Evolutionary conservation across 2,113 vertebrate genomes (phyloP), one percentile per base, ranked within the genome.

Genomic region (Chionomys nivalis): DNA sequence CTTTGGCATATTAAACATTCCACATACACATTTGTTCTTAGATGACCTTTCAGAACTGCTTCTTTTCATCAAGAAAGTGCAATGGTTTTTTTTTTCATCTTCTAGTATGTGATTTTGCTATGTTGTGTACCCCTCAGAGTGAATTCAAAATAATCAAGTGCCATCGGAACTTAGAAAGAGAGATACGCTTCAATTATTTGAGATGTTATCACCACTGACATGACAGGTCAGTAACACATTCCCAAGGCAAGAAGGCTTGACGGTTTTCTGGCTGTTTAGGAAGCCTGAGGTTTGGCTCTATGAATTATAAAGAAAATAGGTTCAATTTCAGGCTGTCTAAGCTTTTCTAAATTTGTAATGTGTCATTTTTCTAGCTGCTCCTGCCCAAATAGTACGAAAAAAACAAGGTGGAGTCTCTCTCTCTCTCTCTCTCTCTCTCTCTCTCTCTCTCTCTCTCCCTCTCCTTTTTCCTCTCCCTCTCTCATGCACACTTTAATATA

Each of bases 1-100:
- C 86, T 94, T 94, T 95, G 96, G 91, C 96, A 61, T 96, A 81
- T 91, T 95, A 90, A 93, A 73, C 89, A 90, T 4, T 77, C 91
- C 49, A 77, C 63, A 87, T 44, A 85, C 49, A 36, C 28, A 44
- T 78, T 92, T 72, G 61, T 75, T 72, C 44, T 90, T 92, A 96
- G 39, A 70, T 90, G 66, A 63, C 70, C 81, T 31, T 93, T 97
- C 47, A 65, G 55, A 42, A 42, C 49, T 89, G 93, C 23, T 91
- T 49, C 9, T 90, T 55, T 96, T 89, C 93, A 95, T 89, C 95
- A 65, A 92, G 39, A 89, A 49, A 61, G 93, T 94, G 28, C 44
- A 73, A 73, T 72, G 63, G 77, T 52, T 70, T 63, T 92, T 58
- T 49, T 77, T 94, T 55, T 31, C 58, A 91, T 36, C 47, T 93